Evolutionary conservation across 37 sponge, comb jelly and placozoan genomes (phyloP), one percentile per base, ranked within the genome.

Genomic region (Bolinopsis microptera): DNA sequence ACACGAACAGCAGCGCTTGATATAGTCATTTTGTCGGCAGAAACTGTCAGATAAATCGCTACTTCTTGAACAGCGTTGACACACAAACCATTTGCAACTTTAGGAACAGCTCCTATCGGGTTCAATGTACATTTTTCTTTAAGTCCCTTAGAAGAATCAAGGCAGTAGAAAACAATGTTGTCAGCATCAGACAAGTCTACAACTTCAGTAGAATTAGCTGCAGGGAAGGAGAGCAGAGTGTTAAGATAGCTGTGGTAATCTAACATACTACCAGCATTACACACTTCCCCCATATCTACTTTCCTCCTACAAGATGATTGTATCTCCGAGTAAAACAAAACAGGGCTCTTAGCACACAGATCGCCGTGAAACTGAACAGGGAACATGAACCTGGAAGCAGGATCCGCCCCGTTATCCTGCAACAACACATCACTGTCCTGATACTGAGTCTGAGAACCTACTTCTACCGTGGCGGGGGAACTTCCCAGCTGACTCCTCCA

Each of bases 301-400:
- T 23, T n/a, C 21, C 61, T 13, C 30, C 61, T 86, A 34, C 90
- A 86, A 23, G 61, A 24, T 0, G 36, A 33, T 41, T 23, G 27
- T 41, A 41, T 38, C 39, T 86, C 90, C 9, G 61, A 41, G 48
- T 86, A 86, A 38, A 86, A 86, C 5, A 39, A 8, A 40, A 86
- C 39, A 24, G 90, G 90, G 24, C 90, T 41, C 90, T 36, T 86
- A 3, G 61, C 90, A 86, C 90, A 86, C 13, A 30, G 90, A 41
- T 41, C 48, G 0, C 90, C 90, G 31, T 24, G n/a, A 27, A 30
- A 39, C 61, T 86, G 41, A 26, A 39, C 61, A 86, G 90, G 90
- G 22, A 86, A 86, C 90, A 33, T 2, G 28, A 86, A 86, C 40
- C 38, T 8, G 18, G 23, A 23, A n/a, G 48, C 26, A 40, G 90